A percentile compares a stretch with the other conserved stretches of the same genome.
Evolutionary conservation across 2,888 invertebrate genomes (phyloP).

Genomic region (Bembecia ichneumoniformis): DNA sequence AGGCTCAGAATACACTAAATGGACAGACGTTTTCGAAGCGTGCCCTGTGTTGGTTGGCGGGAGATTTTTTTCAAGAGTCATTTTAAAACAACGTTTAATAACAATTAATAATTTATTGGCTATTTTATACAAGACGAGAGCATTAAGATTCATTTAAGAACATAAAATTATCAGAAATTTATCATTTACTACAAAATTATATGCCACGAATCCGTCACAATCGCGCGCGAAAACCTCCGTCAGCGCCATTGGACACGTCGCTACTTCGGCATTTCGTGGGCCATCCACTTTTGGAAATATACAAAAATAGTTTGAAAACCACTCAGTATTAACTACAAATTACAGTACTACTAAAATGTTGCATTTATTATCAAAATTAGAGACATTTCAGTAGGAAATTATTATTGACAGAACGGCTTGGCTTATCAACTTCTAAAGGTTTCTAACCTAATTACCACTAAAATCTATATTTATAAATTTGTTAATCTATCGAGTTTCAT

Average conservation of each 20-base stretch:
- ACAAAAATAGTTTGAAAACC: slow-evolving; percentile 56
- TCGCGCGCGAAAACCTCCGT: slow-evolving; percentile 72
- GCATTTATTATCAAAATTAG: slow-evolving; percentile 21
- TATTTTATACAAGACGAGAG: slow-evolving; percentile 32
- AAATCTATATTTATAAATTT: slow-evolving; percentile 21
- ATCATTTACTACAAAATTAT: slow-evolving; percentile 62
- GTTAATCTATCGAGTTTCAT: slow-evolving; percentile 15
- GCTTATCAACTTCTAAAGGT: slow-evolving; percentile 62
- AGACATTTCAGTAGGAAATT: slow-evolving; percentile 23
- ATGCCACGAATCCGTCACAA: slow-evolving; percentile 71
- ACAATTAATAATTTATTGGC: slow-evolving; percentile 20
- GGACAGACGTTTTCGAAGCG: slow-evolving; percentile 42
- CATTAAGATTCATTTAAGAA: slow-evolving; percentile 26
- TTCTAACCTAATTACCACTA: slow-evolving; percentile 60
- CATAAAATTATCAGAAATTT: slow-evolving; percentile 30
- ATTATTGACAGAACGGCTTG: slow-evolving; percentile 50
- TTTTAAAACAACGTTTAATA: slow-evolving; percentile 27
- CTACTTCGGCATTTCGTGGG: slow-evolving; percentile 62
- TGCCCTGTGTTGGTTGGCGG: slow-evolving; percentile 70
- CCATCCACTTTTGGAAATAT: slow-evolving; percentile 66
- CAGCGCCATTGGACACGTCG: slow-evolving; percentile 74
- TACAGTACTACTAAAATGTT: slow-evolving; percentile 25
- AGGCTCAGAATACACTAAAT: slow-evolving; percentile 24
- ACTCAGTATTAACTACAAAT: slow-evolving; percentile 30
- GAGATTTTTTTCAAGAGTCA: slow-evolving; percentile 45